Evolutionary conservation across 2,113 vertebrate species (phyloP), one percentile per base, ranked within the genome.

Genomic region (Gnathonemus longibarbis): DNA sequence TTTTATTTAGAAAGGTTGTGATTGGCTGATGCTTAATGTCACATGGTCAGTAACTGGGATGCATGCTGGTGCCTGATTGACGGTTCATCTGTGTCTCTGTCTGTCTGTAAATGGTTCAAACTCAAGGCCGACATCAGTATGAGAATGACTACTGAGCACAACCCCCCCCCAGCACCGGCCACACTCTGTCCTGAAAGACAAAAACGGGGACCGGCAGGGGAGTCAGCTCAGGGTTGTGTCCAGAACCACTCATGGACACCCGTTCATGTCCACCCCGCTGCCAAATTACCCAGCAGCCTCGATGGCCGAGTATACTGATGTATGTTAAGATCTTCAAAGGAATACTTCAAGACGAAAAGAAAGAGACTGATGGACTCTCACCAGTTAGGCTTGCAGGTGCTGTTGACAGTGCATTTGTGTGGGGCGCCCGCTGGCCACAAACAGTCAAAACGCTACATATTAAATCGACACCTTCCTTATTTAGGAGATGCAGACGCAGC

Each of bases 1-100:
- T 86, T 42, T 11, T 45, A 15, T 58, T 39, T 42, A 42, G 74
- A 35, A 35, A 42, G 15, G 56, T 7, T 53, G 35, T 58, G 56
- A 66, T 46, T 45, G 31, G 24, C 46, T 15, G 89, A 39, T 24
- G 3, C 58, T 62, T n/a, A 46, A 27, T 31, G 49, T 77, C 85
- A 46, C 31, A 35, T 21, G 62, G 50, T 56, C 21, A 89, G 56
- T 88, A 17, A 52, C 42, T 50, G 3, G 31, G 86, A 46, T 1
- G n/a, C 1, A 88, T 90, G 91, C 21, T 88, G 48, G 66, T 84
- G 89, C 50, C 56, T 92, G 50, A 89, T 80, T 91, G 49, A 92
- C 66, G 9, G 58, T 53, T 84, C 19, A 31, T 89, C 27, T 88
- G 46, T 91, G 21, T 91, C 88, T 91, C 84, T 87, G 48, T 87